phyloP scores from a whole-genome alignment of 2,113 vertebrate genomes.

The Cyphomyrus plagiostoma region DNA sequence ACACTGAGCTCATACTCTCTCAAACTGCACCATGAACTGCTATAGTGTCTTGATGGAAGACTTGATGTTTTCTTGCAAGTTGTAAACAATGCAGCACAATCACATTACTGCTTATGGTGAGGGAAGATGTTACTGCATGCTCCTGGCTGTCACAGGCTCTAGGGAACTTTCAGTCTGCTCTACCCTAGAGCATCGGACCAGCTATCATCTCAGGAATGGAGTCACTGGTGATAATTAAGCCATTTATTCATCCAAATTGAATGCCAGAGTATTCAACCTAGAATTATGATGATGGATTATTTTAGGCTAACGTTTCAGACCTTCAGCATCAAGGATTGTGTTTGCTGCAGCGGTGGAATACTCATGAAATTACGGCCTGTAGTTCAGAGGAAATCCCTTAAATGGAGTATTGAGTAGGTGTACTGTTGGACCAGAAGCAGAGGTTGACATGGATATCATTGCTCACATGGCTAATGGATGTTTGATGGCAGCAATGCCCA shows the following conservation, averaged over 20 bases:
- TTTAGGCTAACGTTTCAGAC: not conserved
- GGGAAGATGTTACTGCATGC: not conserved
- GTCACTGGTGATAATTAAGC: not conserved
- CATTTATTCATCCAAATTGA: not conserved
- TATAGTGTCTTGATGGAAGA: not conserved
- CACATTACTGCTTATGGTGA: not conserved
- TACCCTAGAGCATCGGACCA: not conserved
- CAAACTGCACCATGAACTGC: not conserved
- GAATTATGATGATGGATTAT: not conserved
- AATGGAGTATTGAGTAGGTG: not conserved
- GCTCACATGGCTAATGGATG: not conserved
- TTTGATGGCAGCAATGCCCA: not conserved
- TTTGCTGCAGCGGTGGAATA: not conserved
- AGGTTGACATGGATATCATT: not conserved
- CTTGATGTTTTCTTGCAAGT: not conserved
- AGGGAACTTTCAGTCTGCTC: not conserved
- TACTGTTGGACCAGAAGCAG: not conserved
- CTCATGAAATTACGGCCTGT: not conserved
- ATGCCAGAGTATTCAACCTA: not conserved
- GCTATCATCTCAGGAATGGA: not conserved
- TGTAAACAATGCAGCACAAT: not conserved
- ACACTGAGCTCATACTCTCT: not conserved
- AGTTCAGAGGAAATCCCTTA: not conserved
- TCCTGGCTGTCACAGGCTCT: not conserved
- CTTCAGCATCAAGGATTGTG: not conserved